Evolutionary conservation across 2,113 vertebrate genomes (phyloP).

Genomic region (Steatornis caripensis): DNA sequence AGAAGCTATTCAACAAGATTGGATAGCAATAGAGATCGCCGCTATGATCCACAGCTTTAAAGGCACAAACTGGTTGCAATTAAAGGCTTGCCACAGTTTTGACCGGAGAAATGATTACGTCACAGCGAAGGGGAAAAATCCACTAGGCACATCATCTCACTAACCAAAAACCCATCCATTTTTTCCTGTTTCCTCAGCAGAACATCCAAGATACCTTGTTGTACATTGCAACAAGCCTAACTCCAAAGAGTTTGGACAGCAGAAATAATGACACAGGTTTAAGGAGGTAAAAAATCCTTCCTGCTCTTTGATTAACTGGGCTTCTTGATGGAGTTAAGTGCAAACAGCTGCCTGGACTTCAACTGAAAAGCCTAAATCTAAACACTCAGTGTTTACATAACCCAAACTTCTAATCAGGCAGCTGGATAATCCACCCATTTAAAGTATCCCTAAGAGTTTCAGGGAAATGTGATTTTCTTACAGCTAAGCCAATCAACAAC

Average conservation of each 20-base stretch:
- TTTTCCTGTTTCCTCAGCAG: slow-evolving; percentile 46
- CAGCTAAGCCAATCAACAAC: slow-evolving; percentile 72
- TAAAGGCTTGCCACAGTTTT: slow-evolving; percentile 53
- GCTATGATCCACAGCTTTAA: slow-evolving; percentile 21
- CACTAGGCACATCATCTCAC: slow-evolving; percentile 31
- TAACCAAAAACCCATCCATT: slow-evolving; percentile 53
- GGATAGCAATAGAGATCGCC: slow-evolving; percentile 36
- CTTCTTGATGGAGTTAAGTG: slow-evolving; percentile 77
- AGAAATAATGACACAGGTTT: slow-evolving; percentile 75
- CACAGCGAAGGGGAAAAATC: slow-evolving; percentile 55
- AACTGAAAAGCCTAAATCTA: slow-evolving; percentile 80
- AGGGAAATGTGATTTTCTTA: slow-evolving; percentile 77
- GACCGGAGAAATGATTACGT: slow-evolving; percentile 54
- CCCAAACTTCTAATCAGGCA: slow-evolving; percentile 81
- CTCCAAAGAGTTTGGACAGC: slow-evolving; percentile 68
- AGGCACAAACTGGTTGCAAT: slow-evolving; percentile 41
- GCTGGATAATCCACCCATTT: slow-evolving; percentile 80
- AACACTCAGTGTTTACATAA: slow-evolving; percentile 81
- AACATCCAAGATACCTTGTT: slow-evolving; percentile 54
- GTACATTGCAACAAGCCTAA: slow-evolving; percentile 53
- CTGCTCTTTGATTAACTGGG: slow-evolving; percentile 80
- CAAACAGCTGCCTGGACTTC: slow-evolving; percentile 80
- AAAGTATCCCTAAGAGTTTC: slow-evolving; percentile 78
- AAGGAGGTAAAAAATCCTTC: slow-evolving; percentile 75
- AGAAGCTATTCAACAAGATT: slow-evolving; percentile 42